Base-by-base conservation (phyloP, 2,113 vertebrate genomes). In the Tachysurus vachellii region DNA sequence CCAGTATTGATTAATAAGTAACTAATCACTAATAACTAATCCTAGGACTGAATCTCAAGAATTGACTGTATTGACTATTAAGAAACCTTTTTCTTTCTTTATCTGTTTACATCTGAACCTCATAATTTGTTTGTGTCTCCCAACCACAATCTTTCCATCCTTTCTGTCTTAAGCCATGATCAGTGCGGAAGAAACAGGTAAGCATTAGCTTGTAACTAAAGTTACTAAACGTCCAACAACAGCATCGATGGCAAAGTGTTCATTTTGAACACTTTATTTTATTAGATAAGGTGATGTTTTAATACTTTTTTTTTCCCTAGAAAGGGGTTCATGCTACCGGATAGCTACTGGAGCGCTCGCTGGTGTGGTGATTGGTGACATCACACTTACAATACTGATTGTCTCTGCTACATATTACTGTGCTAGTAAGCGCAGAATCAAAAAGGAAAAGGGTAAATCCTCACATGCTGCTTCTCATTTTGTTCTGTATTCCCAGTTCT, bases 361-460 rank as follows among this genome's bases (percentile, higher is more conserved):
- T 2, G 93, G 92, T 54, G 91, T 95, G 84, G 80, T 95, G 44
- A 56, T 87, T 47, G 93, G 91, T 66, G 94, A 96, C 80, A 62
- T 96, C 57, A 3, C 92, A 19, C 85, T 96, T 85, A 96, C 95
- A 1, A 44, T 95, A 0, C 75, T 94, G 42, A 92, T 95, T 36
- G 94, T 96, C 26, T 26, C 82, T 14, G 66, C 91, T 17, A 94
- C 94, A 21, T 96, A 94, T 59, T 90, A 75, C 21, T 94, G 91
- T 81, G 94, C 94, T 77, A 93, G 89, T 53, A 75, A 75, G 9
- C 88, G 89, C 0, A 89, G 89, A 61, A 75, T 86, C 42, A 93
- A 89, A 59, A 90, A 89, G 82, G 91, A 88, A 81, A 92, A 92
- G 0, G 94, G 94, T 95, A 84, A 85, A 86, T 59, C 0, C 21